Percentiles rank a stretch among this genome's conserved stretches.
phyloP scores from a whole-genome alignment of 2,888 invertebrate genomes.

The Caradrina clavipalpis region DNA sequence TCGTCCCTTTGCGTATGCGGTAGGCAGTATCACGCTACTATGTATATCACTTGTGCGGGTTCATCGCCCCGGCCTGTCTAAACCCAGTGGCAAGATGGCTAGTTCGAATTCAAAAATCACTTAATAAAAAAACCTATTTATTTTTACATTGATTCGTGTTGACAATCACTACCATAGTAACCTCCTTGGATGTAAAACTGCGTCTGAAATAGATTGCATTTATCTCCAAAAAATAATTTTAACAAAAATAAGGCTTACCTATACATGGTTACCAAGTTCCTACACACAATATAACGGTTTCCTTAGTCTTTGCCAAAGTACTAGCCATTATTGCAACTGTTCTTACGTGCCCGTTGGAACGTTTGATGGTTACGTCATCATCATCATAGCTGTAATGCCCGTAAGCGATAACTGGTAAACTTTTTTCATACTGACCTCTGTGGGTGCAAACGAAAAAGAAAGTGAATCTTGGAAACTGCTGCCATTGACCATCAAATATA shows the following conservation, averaged over 20 bases:
- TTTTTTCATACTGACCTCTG: background rate
- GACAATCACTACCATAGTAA: no score
- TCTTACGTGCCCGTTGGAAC: conserved; percentile 19
- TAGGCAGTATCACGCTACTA: no score
- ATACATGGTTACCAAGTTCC: background rate
- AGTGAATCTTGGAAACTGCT: background rate
- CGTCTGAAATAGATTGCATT: background rate
- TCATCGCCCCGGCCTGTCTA: no score
- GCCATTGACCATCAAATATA: background rate
- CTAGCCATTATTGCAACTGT: conserved; percentile 38
- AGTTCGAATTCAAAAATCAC: no score
- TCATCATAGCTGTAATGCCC: conserved; percentile 9
- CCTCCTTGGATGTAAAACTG: no score
- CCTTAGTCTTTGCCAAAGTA: conserved; percentile 33
- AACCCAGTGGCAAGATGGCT: no score
- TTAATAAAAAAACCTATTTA: no score
- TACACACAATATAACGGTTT: conserved; percentile 20
- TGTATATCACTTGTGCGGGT: no score
- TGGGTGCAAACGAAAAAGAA: no score
- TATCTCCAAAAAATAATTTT: background rate
- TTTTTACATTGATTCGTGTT: no score
- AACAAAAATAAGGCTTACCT: background rate
- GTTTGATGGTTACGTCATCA: conserved; percentile 17
- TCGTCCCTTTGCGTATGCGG: no score
- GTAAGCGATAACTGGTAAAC: background rate